Evolutionary conservation across 2,888 invertebrate genomes (phyloP), one percentile per base, ranked within the genome.

Genomic region (Caenorhabditis wallacei): DNA sequence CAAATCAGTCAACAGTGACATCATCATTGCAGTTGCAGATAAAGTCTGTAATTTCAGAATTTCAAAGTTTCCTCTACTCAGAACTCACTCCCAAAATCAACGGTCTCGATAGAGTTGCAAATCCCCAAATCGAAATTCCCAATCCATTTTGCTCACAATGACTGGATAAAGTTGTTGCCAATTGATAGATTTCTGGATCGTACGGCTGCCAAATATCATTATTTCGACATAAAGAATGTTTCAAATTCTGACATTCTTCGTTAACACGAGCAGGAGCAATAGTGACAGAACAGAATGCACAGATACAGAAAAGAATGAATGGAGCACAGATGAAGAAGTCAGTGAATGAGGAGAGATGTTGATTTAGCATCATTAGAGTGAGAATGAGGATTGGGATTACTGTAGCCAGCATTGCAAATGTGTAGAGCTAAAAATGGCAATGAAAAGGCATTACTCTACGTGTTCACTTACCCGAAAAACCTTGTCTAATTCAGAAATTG

Each of bases 241-340:
- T 85, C 43, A 85, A 51, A 53, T 72, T 64, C 46, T 94, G 94
- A 61, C 94, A 94, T 37, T 80, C 72, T 35, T 84, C 84, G 46
- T 84, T 82, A 5, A 84, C 59, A 7, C 84, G 43, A 30, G 84
- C 84, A 24, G 84, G 84, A 26, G 84, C 84, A 26, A 84, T 79
- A 0, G 84, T 84, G 2, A 84, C 82, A 13, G 82, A 82, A 13
- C 82, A 78, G 48, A 84, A 84, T 30, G 82, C 74, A 51, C 82
- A 84, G 30, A 59, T 75, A 57, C 84, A 84, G 46, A 84, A 79
- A 5, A 71, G 48, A 20, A 84, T 82, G 56, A 76, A 81, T 13
- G 84, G 84, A 26, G 75, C 24, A 51, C 84, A 84, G 26, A 84
- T 56, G 22, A 84, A 56, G 11, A 84, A 68, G 40, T 84, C 84